Base-by-base conservation (phyloP, 2,113 vertebrate species). In the Phaetusa simplex region DNA sequence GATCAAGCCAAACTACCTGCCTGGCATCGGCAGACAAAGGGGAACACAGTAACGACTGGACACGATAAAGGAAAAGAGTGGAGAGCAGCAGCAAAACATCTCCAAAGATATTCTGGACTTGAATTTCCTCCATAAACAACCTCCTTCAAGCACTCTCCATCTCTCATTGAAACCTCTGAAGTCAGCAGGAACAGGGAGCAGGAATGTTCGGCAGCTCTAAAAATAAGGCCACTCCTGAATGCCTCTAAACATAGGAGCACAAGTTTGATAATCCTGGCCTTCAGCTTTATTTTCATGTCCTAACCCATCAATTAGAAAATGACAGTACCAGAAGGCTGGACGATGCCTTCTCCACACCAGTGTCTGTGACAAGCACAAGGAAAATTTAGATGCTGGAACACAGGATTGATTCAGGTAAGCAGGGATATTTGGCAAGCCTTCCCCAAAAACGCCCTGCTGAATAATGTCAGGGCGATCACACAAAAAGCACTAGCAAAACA, bases 121-220 rank as follows among this genome's bases (percentile, higher is more conserved):
- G 21, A 69, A 49, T 50, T 91, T 92, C n/a, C 59, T 42, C 45
- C n/a, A 19, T 49, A 22, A 78, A 56, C 24, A 88, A 55, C n/a
- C 56, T 90, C 84, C 65, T 94, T 62, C 77, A 55, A 78, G 79
- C 77, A 96, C 83, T 91, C 93, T 97, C 73, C 86, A 82, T 52
- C 56, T 94, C 95, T 94, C 93, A 89, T 53, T 96, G 93, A 97
- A 96, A 96, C 72, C 73, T 86, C 91, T 87, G 43, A 84, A 97
- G 95, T 97, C 88, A 95, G 96, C 92, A 94, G 88, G 90, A 95
- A 77, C 3, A 2, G 61, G 47, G 73, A 50, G 0, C 14, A 27
- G 77, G 74, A 72, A 76, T 2, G 29, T 85, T 82, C 16, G 0
- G 70, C 55, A 62, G 88, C 86, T 95, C 91, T 95, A 87, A 95